Evolutionary conservation across 2,113 vertebrate genomes (phyloP).

Genomic region (Nansenia antarctica): DNA sequence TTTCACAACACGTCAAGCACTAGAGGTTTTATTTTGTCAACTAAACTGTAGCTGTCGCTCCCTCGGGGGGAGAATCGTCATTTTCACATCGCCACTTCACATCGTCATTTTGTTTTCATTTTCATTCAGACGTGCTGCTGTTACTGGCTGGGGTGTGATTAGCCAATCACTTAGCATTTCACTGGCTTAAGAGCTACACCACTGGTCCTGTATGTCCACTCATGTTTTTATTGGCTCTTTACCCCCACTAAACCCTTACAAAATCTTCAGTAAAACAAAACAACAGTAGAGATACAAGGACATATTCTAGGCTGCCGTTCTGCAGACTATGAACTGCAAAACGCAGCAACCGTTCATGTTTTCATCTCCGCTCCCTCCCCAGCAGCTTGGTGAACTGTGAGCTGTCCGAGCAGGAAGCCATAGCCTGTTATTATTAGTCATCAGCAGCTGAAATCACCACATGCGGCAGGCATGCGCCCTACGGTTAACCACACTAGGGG

Average conservation of each 20-base stretch:
- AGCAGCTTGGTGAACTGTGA: neutral
- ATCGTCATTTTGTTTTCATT: neutral
- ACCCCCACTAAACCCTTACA: too few relatives aligned
- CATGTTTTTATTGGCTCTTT: neutral
- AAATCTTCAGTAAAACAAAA: neutral
- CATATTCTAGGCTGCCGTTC: neutral
- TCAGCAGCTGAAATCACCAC: neutral
- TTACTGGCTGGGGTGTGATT: neutral
- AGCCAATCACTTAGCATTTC: neutral
- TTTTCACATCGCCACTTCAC: too few relatives aligned
- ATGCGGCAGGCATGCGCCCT: neutral
- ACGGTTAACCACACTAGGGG: neutral
- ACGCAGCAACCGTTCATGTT: neutral
- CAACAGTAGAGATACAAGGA: neutral
- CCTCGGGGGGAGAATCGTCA: neutral
- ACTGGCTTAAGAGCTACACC: neutral
- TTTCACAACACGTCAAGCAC: neutral
- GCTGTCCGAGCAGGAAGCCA: neutral
- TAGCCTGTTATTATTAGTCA: conserved; percentile 2
- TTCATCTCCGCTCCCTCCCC: neutral
- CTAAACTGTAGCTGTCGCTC: neutral
- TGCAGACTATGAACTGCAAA: neutral
- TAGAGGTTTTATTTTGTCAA: neutral
- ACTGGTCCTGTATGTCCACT: neutral
- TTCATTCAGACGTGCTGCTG: neutral